Evolutionary conservation across 2,888 invertebrate species (phyloP).

Genomic region (Hirudinaria manillensis): DNA sequence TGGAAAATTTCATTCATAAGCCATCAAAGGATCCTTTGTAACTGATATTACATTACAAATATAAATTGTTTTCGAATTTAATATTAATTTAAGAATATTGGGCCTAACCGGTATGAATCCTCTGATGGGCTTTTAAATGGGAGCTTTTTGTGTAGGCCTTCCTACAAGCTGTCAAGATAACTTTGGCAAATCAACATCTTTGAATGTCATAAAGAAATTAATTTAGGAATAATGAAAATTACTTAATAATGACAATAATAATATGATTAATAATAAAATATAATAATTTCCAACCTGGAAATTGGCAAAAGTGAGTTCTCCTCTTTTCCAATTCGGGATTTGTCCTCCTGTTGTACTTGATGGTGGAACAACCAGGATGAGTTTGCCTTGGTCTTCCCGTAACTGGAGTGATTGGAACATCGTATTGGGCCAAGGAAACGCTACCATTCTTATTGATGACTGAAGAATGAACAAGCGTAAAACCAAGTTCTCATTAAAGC

Average conservation of each 20-base stretch:
- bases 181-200: neutral
- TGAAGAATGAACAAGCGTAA: too few relatives aligned
- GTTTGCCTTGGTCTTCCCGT: constrained; percentile 43
- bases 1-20: neutral
- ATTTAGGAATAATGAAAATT: too few relatives aligned
- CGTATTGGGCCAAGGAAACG: constrained; percentile 4
- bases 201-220: neutral
- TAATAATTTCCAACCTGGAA: neutral
- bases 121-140: constrained; percentile 91
- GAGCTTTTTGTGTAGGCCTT: constrained; percentile 97
- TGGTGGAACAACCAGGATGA: constrained; percentile 53
- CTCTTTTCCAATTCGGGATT: constrained; percentile 93
- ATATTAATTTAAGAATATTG: neutral
- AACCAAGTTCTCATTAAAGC: too few relatives aligned
- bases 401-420: constrained; percentile 37
- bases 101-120: constrained; percentile 72
- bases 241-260: neutral
- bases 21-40: too few relatives aligned
- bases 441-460: too few relatives aligned
- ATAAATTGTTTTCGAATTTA: neutral
- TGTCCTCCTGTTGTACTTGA: constrained; percentile 83
- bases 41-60: neutral
- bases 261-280: neutral
- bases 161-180: constrained; percentile 69
- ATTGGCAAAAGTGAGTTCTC: constrained; percentile 91